Evolutionary conservation across 2,797 vertebrate species (phyloP).

Genomic region (Esox lucius): DNA sequence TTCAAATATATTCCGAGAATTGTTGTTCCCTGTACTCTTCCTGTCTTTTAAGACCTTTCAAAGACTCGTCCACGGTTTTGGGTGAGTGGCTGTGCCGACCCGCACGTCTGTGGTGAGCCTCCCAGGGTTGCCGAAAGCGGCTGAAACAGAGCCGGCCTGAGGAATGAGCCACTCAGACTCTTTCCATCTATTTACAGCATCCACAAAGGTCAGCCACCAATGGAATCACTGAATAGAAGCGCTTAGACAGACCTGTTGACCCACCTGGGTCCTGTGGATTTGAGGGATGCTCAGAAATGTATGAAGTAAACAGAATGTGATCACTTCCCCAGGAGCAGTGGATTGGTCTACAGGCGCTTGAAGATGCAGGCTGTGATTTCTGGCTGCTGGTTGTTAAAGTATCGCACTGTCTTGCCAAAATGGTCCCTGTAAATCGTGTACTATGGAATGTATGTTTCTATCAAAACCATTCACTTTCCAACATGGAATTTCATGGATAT

Average conservation of each 20-base stretch:
- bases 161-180: slow-evolving; percentile 23
- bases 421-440: no score
- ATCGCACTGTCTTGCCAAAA: no score
- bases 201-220: slow-evolving; percentile 13
- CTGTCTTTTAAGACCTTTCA: slow-evolving; percentile 21
- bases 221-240: not conserved
- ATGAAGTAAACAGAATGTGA: no score
- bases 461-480: no score
- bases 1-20: not conserved
- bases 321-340: no score
- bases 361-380: no score
- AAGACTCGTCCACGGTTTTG: slow-evolving; percentile 18
- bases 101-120: slow-evolving; percentile 21
- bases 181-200: slow-evolving; percentile 35
- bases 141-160: slow-evolving; percentile 19
- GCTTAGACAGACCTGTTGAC: not conserved
- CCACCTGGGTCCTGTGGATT: no score
- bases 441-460: no score
- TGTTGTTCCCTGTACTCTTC: not conserved
- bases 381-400: no score
- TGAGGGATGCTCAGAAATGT: no score
- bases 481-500: no score
- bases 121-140: slow-evolving; percentile 14
- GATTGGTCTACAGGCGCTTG: no score
- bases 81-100: slow-evolving; percentile 17